phyloP scores from a whole-genome alignment of 1,140 invertebrate genomes.

The Ceratina japonica region DNA sequence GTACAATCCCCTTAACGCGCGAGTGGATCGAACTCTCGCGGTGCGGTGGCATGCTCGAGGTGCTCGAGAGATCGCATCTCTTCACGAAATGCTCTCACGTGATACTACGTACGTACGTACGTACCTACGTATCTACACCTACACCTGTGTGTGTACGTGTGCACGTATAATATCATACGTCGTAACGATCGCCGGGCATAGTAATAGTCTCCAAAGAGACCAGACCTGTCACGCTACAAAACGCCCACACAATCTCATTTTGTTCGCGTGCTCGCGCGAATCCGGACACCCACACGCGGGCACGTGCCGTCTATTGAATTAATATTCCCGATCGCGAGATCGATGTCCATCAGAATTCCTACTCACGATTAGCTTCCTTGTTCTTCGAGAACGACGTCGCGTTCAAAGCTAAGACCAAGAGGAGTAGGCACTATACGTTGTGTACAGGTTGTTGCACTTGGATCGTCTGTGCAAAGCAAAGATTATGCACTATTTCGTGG shows the following conservation, averaged over 20 bases:
- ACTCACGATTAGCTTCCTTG: not conserved
- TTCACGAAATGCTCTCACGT: constrained; percentile 57
- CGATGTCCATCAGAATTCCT: not conserved
- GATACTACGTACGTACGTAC: constrained; percentile 31
- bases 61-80: constrained; percentile 60
- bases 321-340: constrained; percentile 17
- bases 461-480: not conserved
- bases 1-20: constrained; percentile 57
- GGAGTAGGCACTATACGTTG: not conserved
- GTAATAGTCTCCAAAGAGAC: constrained; percentile 32
- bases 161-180: constrained; percentile 56
- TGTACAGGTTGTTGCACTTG: not conserved
- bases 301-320: constrained; percentile 35
- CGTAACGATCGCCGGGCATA: constrained; percentile 41
- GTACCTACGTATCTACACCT: too few relatives aligned
- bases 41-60: constrained; percentile 48
- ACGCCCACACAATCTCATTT: not conserved
- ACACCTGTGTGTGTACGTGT: too few relatives aligned
- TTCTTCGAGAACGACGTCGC: not conserved
- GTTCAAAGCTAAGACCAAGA: too few relatives aligned
- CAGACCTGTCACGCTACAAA: constrained; percentile 31
- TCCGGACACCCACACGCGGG: not conserved
- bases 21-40: constrained; percentile 50
- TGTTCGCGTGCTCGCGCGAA: not conserved
- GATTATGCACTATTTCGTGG: too few relatives aligned